phyloP scores from a whole-genome alignment of 2,797 vertebrate genomes.

The Galagoides demidoff region DNA sequence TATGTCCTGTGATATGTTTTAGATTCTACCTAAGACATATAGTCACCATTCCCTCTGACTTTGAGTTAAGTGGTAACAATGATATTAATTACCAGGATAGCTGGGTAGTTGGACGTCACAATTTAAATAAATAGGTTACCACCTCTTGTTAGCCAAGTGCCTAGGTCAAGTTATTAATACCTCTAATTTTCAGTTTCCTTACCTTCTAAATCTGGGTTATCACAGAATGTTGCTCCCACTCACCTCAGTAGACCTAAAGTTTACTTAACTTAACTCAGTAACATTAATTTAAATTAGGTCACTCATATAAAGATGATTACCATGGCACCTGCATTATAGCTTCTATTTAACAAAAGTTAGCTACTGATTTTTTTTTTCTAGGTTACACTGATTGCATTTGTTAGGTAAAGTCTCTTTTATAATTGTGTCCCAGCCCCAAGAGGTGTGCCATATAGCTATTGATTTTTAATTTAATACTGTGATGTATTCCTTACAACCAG shows the following conservation, averaged over 20 bases:
- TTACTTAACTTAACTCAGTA: not conserved
- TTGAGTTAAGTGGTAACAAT: not conserved
- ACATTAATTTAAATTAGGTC: not conserved
- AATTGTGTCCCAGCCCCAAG: too few relatives aligned
- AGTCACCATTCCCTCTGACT: not conserved
- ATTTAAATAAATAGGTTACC: not conserved
- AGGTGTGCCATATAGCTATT: not conserved
- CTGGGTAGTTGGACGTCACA: not conserved
- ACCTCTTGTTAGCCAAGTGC: not conserved
- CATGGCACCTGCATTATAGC: not conserved
- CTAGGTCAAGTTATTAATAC: not conserved
- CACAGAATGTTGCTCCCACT: not conserved
- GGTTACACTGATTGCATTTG: too few relatives aligned
- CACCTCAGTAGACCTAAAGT: not conserved
- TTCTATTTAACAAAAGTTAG: conserved; percentile 11
- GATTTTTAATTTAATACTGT: not conserved
- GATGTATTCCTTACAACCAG: not conserved
- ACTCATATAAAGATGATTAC: not conserved
- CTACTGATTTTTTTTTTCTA: not conserved
- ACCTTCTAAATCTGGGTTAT: not conserved
- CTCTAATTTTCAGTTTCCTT: not conserved
- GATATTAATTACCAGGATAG: not conserved
- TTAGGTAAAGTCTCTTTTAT: too few relatives aligned
- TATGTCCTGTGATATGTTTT: not conserved
- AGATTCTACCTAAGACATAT: not conserved